Evolutionary conservation across 2,113 vertebrate species (phyloP).

Genomic region (Aepyceros melampus): DNA sequence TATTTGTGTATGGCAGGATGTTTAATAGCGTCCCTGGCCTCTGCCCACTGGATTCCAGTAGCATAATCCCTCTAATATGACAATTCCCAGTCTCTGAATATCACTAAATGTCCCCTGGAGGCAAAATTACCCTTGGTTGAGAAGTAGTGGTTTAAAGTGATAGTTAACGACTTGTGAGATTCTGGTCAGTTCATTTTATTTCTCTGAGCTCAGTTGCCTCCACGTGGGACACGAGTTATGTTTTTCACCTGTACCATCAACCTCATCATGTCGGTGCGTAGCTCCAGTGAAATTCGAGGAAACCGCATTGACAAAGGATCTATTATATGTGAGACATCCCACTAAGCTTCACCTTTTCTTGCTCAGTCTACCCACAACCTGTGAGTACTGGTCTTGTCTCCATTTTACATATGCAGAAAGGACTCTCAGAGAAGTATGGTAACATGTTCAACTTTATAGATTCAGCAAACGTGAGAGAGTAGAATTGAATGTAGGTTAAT

Average conservation of each 20-base stretch:
- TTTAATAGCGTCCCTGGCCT: neutral
- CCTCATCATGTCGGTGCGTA: neutral
- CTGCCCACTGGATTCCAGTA: neutral
- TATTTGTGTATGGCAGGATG: neutral
- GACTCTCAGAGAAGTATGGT: neutral
- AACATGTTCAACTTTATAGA: neutral
- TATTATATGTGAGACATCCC: neutral
- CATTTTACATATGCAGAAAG: neutral
- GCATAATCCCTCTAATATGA: neutral
- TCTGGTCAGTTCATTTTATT: neutral
- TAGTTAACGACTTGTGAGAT: neutral
- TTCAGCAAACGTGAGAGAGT: neutral
- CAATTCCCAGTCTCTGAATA: neutral
- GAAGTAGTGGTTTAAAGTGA: neutral
- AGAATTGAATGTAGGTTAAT: neutral
- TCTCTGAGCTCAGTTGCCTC: neutral
- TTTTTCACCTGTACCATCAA: too few relatives aligned
- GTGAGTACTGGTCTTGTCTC: neutral
- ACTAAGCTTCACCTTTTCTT: neutral
- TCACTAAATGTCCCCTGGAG: neutral
- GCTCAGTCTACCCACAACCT: too few relatives aligned
- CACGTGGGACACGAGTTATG: neutral
- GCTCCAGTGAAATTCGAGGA: neutral
- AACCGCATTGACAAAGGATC: rapidly evolving
- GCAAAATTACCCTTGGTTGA: neutral